These are phyloP conservation scores for Sphaerophoria rueppellii DNA, from an alignment of 2,888 invertebrate genomes.

Conservation along the genomic window DNA sequence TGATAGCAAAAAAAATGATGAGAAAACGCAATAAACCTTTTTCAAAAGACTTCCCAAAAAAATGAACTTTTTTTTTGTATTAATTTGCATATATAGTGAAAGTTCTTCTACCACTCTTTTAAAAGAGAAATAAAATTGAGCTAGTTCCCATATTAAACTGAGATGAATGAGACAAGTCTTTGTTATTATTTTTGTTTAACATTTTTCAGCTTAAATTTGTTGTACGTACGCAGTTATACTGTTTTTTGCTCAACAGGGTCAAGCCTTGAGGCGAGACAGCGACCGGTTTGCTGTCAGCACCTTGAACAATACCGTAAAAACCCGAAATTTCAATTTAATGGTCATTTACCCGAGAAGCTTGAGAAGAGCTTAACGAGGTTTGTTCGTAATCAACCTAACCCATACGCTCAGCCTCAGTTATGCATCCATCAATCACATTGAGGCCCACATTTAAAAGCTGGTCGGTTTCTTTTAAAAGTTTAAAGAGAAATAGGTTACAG, in stretches of 20 bases:
- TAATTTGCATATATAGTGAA: neutral
- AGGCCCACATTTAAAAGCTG: neutral
- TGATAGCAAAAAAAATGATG: neutral
- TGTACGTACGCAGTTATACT: too few relatives aligned
- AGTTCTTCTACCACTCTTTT: neutral
- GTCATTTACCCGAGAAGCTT: neutral
- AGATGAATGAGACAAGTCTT: too few relatives aligned
- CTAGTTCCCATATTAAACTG: too few relatives aligned
- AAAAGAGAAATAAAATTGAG: too few relatives aligned
- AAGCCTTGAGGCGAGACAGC: neutral
- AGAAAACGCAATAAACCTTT: neutral
- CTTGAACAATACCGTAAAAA: constrained; percentile 15
- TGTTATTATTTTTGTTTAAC: too few relatives aligned
- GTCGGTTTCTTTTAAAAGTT: neutral
- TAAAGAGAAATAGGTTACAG: neutral
- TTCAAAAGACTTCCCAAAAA: neutral
- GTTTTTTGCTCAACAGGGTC: too few relatives aligned
- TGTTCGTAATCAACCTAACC: neutral
- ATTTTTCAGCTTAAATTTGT: too few relatives aligned
- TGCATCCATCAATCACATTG: constrained; percentile 7
- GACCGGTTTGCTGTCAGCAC: neutral
- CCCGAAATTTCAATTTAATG: neutral
- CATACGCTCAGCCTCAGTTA: neutral
- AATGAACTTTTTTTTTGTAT: neutral
- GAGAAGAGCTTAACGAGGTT: neutral